These are phyloP conservation scores for Epinotia brunnichana DNA, from an alignment of 2,888 invertebrate genomes.

Conservation along the genomic window DNA sequence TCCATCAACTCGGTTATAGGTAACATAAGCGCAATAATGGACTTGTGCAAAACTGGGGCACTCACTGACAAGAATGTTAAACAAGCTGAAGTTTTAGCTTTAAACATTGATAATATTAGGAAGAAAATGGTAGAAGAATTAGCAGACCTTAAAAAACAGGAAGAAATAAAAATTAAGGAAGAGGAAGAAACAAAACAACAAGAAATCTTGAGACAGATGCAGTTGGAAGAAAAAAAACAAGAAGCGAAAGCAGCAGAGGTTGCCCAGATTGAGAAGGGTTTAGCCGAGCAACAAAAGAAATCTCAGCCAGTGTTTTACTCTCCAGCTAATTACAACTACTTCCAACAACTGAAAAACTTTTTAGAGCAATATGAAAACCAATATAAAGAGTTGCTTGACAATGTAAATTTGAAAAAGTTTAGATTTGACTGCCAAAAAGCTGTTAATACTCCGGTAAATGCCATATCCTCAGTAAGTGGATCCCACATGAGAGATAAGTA, in stretches of 20 bases:
- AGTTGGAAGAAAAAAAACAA: constrained; percentile 63
- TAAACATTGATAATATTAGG: constrained; percentile 78
- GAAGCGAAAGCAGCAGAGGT: constrained; percentile 52
- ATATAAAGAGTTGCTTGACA: constrained; percentile 84
- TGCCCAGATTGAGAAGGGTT: constrained; percentile 51
- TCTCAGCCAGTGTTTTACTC: constrained; percentile 77
- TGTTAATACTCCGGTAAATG: constrained; percentile 93
- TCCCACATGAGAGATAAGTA: constrained; percentile 89
- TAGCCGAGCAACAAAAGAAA: constrained; percentile 52
- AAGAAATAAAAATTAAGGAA: constrained; percentile 55
- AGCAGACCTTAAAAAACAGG: constrained; percentile 60
- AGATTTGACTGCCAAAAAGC: constrained; percentile 93
- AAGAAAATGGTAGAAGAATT: constrained; percentile 72
- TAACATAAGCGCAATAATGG: constrained; percentile 75
- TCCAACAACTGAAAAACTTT: constrained; percentile 82
- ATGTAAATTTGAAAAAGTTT: constrained; percentile 88
- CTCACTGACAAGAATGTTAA: constrained; percentile 81
- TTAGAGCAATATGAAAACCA: constrained; percentile 83
- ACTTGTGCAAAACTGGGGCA: constrained; percentile 71
- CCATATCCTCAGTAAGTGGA: constrained; percentile 90
- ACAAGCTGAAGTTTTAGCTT: constrained; percentile 78
- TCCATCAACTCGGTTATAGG: constrained; percentile 69
- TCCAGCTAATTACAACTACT: constrained; percentile 77
- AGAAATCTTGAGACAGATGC: constrained; percentile 56
- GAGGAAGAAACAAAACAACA: constrained; percentile 57